Evolutionary conservation across 2,113 vertebrate genomes (phyloP), one percentile per base, ranked within the genome.

Genomic region (Galemys pyrenaicus): DNA sequence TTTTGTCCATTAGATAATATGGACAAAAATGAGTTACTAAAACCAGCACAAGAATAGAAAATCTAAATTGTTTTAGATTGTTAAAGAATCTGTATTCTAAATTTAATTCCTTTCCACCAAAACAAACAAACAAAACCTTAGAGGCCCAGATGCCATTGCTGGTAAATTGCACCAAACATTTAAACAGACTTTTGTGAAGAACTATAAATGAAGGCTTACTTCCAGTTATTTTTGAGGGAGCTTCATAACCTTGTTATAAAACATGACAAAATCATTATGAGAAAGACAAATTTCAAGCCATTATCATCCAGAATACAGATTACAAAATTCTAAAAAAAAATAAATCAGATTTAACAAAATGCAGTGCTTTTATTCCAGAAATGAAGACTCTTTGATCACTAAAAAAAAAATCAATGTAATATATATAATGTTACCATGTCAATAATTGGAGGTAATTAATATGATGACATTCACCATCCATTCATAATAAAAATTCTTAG

Each of bases 171-270:
- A 94, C 56, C 71, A 86, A 94, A 93, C 26, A 51, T 89, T 96
- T 92, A 62, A 94, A 87, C 91, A 95, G 87, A 73, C 35, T 90
- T 92, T 96, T 78, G 85, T 64, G 51, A 62, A 92, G 30, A 94
- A 87, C 28, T 67, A 56, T 85, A 87, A 93, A 90, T 0, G 4
- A 77, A 65, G 19, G 46, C 80, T 67, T 92, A 62, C 37, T 68
- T 96, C 67, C 37, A 41, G 68, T 92, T 49, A 75, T 94, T 94
- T 93, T 75, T 77, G 58, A 94, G 70, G 56, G 62, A 68, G n/a
- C 65, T 74, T 71, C 68, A 62, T 89, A 92, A 80, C 35, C 68
- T 90, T 89, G 16, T 60, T 88, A 84, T 84, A 94, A 96, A 95
- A 84, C 88, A 90, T 85, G 64, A 58, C 71, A 87, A 60, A 93